phyloP scores from a whole-genome alignment of 2,888 invertebrate genomes.

The Aleiodes alternator region DNA sequence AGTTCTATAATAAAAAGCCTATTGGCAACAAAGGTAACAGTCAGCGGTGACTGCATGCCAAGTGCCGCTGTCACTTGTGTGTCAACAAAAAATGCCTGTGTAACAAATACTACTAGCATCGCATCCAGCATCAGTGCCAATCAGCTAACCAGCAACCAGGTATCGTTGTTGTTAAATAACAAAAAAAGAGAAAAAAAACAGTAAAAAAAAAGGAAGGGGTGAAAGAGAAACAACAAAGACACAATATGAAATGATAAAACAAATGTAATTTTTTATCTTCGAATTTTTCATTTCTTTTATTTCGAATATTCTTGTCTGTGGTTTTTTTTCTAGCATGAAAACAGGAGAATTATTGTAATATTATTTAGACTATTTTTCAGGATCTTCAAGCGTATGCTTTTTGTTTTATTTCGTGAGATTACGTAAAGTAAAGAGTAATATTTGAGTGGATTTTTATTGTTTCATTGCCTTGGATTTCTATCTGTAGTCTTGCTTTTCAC shows the following conservation, averaged over 20 bases:
- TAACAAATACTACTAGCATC: slow-evolving; percentile 75
- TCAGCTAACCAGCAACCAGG: slow-evolving; percentile 75
- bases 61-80: slow-evolving; percentile 74
- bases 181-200: slow-evolving; percentile 15
- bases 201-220: slow-evolving; percentile 1
- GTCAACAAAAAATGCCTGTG: slow-evolving; percentile 73
- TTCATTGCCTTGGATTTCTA: slow-evolving; percentile 10
- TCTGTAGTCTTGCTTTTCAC: slow-evolving; percentile 40
- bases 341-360: too few species aligned
- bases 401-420: slow-evolving; percentile 5
- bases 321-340: too few species aligned
- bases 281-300: slow-evolving; percentile 18
- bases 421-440: slow-evolving; percentile 8
- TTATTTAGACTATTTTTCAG: not conserved
- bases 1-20: slow-evolving; percentile 95
- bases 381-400: slow-evolving; percentile 12
- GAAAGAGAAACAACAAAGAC: slow-evolving; percentile 26
- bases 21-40: slow-evolving; percentile 92
- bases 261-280: not conserved
- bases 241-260: not conserved
- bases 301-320: slow-evolving; percentile 11
- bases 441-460: not conserved
- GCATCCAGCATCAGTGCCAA: slow-evolving; percentile 76
- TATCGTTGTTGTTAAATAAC: slow-evolving; percentile 64
- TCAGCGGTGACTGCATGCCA: slow-evolving; percentile 78